Conservation (phyloP, 2,113 vertebrate genomes). For the Salvator merianae region DNA sequence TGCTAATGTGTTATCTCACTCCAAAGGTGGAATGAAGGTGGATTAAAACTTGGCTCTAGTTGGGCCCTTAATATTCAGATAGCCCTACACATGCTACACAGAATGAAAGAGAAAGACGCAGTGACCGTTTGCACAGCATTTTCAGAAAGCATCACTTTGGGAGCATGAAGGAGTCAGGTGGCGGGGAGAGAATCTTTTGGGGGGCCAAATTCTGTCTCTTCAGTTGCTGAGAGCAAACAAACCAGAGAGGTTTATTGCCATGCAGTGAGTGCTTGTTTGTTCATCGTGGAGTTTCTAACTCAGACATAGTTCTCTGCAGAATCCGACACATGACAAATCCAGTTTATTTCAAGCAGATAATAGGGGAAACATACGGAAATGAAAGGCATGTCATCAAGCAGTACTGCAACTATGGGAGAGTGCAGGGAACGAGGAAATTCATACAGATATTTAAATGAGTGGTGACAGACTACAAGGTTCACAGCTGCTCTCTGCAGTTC, state of each 20-base stretch:
- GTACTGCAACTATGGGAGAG: background rate
- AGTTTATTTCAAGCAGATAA: background rate
- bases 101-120: too few species aligned
- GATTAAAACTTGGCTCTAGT: too few species aligned
- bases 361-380: background rate
- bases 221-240: background rate
- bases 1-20: too few species aligned
- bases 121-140: too few species aligned
- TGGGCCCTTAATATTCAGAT: too few species aligned
- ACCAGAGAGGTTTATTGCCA: rapidly evolving
- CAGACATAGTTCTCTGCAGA: background rate
- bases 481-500: background rate
- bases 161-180: background rate
- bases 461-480: background rate
- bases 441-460: background rate
- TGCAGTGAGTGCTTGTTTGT: constrained; percentile 24
- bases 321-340: constrained; percentile 3
- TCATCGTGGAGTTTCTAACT: background rate
- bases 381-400: background rate
- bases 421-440: background rate
- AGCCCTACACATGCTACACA: too few species aligned
- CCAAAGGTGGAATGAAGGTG: too few species aligned
- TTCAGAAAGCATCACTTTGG: background rate
- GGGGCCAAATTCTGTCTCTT: rapidly evolving
- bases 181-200: background rate